Evolutionary conservation across 2,888 invertebrate genomes (phyloP).

Genomic region (Leptura quadrifasciata): DNA sequence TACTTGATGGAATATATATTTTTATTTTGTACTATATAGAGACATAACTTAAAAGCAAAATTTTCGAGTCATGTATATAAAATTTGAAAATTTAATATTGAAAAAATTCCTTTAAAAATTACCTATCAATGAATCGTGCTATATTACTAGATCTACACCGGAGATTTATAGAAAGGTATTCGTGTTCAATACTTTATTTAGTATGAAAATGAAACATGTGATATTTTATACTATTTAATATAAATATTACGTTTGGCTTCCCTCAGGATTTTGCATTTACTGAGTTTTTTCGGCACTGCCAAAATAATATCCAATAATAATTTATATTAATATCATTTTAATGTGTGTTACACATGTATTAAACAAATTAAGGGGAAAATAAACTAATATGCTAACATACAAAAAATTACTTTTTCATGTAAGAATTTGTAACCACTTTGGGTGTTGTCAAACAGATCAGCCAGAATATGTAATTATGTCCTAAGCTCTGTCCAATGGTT

Average conservation of each 20-base stretch:
- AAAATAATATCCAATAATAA: conserved; percentile 12
- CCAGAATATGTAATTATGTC: too few species aligned
- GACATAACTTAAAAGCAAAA: conserved; percentile 8
- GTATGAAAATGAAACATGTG: conserved; percentile 72
- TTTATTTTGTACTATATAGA: conserved; percentile 6
- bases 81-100: conserved; percentile 9
- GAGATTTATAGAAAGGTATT: conserved; percentile 36
- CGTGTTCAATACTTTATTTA: conserved; percentile 70
- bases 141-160: conserved; percentile 16
- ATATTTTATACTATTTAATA: conserved; percentile 74
- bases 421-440: too few species aligned
- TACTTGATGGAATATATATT: not conserved
- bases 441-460: too few species aligned
- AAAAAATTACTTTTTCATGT: too few species aligned
- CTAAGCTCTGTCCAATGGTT: too few species aligned
- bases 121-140: conserved; percentile 26
- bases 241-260: conserved; percentile 70
- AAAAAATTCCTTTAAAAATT: conserved; percentile 17
- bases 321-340: not conserved
- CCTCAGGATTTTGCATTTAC: conserved; percentile 70
- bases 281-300: conserved; percentile 45
- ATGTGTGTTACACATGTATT: not conserved
- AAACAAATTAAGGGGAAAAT: too few species aligned
- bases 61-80: conserved; percentile 28
- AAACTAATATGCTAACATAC: not conserved